phyloP scores from a whole-genome alignment of 2,113 vertebrate species.

The Cynoglossus semilaevis region DNA sequence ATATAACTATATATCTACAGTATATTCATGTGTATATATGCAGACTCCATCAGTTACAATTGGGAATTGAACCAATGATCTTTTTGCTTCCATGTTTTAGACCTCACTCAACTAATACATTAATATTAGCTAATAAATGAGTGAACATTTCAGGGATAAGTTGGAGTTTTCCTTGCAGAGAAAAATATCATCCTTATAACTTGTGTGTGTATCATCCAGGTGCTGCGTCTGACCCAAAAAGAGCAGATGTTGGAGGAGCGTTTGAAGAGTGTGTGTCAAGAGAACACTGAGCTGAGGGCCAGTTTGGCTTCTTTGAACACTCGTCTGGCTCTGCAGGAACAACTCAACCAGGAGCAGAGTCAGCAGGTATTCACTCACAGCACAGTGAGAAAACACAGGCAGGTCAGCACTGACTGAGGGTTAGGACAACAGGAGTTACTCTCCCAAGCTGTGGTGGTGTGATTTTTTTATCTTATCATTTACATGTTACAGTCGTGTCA shows the following conservation, averaged over 20 bases:
- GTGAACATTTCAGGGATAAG: not conserved
- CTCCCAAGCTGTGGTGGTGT: too few species aligned
- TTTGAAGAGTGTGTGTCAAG: conserved; percentile 54
- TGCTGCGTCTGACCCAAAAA: conserved; percentile 65
- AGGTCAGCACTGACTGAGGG: not conserved
- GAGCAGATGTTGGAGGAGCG: conserved; percentile 65
- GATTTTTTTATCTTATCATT: too few species aligned
- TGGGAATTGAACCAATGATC: too few species aligned
- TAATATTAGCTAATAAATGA: not conserved
- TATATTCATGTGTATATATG: too few species aligned
- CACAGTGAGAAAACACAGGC: not conserved
- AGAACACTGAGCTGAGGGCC: conserved; percentile 63
- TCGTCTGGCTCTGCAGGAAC: conserved; percentile 58
- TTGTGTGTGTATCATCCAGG: conserved; percentile 43
- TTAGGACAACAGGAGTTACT: too few species aligned
- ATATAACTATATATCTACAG: too few species aligned
- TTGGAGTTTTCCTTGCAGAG: not conserved
- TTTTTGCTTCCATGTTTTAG: too few species aligned
- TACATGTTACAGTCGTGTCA: not conserved
- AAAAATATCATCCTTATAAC: not conserved
- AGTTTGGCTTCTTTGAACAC: conserved; percentile 60
- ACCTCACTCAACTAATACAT: too few species aligned
- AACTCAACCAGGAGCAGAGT: conserved; percentile 53
- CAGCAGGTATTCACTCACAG: conserved; percentile 55
- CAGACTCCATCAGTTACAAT: too few species aligned